Evolutionary conservation across 2,888 invertebrate genomes (phyloP).

Genomic region (Lasioglossum oenotherae): DNA sequence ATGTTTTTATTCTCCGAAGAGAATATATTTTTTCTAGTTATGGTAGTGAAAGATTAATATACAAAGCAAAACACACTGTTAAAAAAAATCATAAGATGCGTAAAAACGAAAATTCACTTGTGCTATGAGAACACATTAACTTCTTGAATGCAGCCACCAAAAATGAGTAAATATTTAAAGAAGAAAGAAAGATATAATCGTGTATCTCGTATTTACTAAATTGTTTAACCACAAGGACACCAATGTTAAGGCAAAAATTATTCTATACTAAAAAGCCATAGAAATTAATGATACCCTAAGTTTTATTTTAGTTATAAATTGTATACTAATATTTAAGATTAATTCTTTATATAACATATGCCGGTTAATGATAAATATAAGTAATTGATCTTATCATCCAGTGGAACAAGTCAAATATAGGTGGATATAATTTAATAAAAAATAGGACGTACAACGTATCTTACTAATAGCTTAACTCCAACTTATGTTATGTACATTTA

Average conservation of each 20-base stretch:
- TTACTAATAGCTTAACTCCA: conserved; percentile 74
- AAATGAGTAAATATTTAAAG: conserved; percentile 54
- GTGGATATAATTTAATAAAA: conserved; percentile 70
- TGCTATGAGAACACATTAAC: conserved; percentile 26
- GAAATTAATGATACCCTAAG: conserved; percentile 50
- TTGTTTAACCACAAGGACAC: conserved; percentile 44
- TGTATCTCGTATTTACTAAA: conserved; percentile 27
- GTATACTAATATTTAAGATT: conserved; percentile 39
- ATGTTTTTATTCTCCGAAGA: background rate
- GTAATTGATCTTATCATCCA: conserved; percentile 56
- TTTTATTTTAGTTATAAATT: conserved; percentile 35
- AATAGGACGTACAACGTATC: conserved; percentile 54
- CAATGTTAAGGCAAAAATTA: conserved; percentile 44
- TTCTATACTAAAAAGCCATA: conserved; percentile 35
- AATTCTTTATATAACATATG: conserved; percentile 42
- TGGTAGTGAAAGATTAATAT: conserved; percentile 26
- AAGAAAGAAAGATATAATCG: conserved; percentile 33
- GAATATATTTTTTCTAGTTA: background rate
- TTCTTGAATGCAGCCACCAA: conserved; percentile 71
- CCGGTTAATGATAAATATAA: conserved; percentile 59
- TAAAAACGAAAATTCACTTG: conserved; percentile 9
- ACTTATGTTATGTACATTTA: conserved; percentile 78
- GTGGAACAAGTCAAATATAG: conserved; percentile 45
- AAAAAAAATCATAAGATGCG: conserved; percentile 17
- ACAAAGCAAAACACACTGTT: conserved; percentile 23